Evolutionary conservation across 2,888 invertebrate species (phyloP).

Genomic region (Spisula subtruncata): DNA sequence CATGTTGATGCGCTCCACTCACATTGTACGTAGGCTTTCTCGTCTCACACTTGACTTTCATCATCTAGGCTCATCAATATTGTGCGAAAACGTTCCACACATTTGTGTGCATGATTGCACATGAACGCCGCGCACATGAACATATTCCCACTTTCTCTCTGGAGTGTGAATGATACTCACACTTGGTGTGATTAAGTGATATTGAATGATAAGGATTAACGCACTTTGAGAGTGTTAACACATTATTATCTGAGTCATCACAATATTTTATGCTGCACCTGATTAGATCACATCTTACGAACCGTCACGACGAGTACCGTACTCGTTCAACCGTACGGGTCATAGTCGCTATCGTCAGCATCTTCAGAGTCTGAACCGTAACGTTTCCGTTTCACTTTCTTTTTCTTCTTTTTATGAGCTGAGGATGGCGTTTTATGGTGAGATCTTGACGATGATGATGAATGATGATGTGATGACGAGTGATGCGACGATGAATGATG

Average conservation of each 20-base stretch:
- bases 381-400: conserved; percentile 76
- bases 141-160: neutral
- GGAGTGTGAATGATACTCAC: neutral
- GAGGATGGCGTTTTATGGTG: conserved; percentile 66
- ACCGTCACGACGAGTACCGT: neutral
- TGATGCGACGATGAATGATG: conserved; percentile 39
- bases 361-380: conserved; percentile 82
- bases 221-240: conserved; percentile 24
- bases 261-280: conserved; percentile 52
- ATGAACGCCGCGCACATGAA: neutral
- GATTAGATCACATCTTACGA: conserved; percentile 46
- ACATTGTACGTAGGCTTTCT: neutral
- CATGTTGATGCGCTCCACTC: neutral
- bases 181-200: conserved; percentile 9
- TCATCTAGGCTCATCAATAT: neutral
- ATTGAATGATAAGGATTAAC: conserved; percentile 12
- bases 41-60: conserved; percentile 9
- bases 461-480: conserved; percentile 48
- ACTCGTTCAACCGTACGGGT: conserved; percentile 68
- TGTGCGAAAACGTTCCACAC: neutral
- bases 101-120: too few relatives aligned
- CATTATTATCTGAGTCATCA: conserved; percentile 35
- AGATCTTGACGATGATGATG: conserved; percentile 56
- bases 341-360: conserved; percentile 84
- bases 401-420: conserved; percentile 78